Evolutionary conservation across 2,888 invertebrate species (phyloP).

Genomic region (Cryptus armator): DNA sequence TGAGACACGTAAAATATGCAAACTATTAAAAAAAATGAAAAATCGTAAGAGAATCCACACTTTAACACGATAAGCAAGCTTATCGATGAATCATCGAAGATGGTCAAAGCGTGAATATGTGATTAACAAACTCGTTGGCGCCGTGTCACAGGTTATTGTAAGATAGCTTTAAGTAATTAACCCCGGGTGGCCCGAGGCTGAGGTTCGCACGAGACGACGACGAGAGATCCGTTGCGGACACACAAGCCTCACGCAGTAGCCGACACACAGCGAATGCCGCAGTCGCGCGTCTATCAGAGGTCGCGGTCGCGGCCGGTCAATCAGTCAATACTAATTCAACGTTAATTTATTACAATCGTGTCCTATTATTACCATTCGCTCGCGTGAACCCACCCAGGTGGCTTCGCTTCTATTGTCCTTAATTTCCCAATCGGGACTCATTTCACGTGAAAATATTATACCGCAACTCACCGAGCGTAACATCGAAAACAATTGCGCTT

Average conservation of each 20-base stretch:
- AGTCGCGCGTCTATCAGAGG: constrained; percentile 72
- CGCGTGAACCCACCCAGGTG: constrained; percentile 68
- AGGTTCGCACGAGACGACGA: constrained; percentile 77
- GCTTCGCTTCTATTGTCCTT: constrained; percentile 31
- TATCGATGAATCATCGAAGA: background rate
- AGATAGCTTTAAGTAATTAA: constrained; percentile 78
- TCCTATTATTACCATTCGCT: constrained; percentile 77
- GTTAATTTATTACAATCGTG: constrained; percentile 82
- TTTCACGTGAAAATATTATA: background rate
- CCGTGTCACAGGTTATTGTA: constrained; percentile 38
- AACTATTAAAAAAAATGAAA: background rate
- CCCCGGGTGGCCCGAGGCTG: constrained; percentile 74
- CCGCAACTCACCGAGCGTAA: background rate
- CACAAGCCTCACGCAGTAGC: constrained; percentile 30
- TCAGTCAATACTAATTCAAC: constrained; percentile 82
- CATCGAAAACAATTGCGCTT: too few relatives aligned
- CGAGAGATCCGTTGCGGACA: constrained; percentile 7
- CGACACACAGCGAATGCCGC: constrained; percentile 35
- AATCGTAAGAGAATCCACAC: background rate
- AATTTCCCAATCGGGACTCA: constrained; percentile 27
- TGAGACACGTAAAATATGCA: too few relatives aligned
- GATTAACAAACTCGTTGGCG: constrained; percentile 10
- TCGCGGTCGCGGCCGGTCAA: constrained; percentile 79
- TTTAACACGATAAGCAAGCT: background rate
- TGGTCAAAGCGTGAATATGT: background rate